Evolutionary conservation across 2,888 invertebrate genomes (phyloP).

Genomic region (Microctonus aethiopoides): DNA sequence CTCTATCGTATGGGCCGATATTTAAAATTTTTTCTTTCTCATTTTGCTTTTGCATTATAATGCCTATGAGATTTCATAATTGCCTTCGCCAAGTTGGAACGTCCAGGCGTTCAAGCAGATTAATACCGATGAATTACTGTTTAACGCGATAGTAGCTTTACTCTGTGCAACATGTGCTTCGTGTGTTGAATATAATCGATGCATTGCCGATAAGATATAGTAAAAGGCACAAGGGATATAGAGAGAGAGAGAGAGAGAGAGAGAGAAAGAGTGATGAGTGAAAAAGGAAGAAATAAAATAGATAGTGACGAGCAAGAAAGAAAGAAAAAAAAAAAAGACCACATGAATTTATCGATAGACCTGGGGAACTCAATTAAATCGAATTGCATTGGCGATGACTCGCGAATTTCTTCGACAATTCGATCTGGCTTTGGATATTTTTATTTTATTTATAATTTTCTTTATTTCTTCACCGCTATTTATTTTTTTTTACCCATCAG

Average conservation of each 20-base stretch:
- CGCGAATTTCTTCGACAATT: conserved; percentile 40
- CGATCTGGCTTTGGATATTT: conserved; percentile 38
- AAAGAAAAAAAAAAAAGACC: too few relatives aligned
- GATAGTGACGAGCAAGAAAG: not conserved
- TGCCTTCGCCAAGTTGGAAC: conserved; percentile 36
- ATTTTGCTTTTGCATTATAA: conserved; percentile 33
- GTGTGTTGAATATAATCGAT: conserved; percentile 43
- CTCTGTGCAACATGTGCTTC: conserved; percentile 16
- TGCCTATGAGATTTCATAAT: conserved; percentile 39
- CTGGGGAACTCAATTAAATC: conserved; percentile 48
- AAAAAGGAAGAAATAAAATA: not conserved
- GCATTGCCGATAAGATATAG: conserved; percentile 42
- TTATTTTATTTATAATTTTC: conserved; percentile 23
- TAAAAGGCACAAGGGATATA: conserved; percentile 9
- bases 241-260: conserved; percentile 12
- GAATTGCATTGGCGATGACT: conserved; percentile 47
- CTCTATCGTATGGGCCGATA: not conserved
- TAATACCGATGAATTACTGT: conserved; percentile 47
- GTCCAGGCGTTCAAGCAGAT: conserved; percentile 38
- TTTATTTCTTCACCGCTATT: conserved; percentile 9
- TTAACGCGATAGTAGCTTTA: conserved; percentile 34
- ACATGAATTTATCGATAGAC: not conserved
- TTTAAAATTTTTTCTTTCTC: not conserved
- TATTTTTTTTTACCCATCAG: not conserved
- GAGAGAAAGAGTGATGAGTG: conserved; percentile 20